These are phyloP conservation scores for Adelges cooleyi DNA, from an alignment of 1,140 invertebrate genomes.

Conservation along the genomic window DNA sequence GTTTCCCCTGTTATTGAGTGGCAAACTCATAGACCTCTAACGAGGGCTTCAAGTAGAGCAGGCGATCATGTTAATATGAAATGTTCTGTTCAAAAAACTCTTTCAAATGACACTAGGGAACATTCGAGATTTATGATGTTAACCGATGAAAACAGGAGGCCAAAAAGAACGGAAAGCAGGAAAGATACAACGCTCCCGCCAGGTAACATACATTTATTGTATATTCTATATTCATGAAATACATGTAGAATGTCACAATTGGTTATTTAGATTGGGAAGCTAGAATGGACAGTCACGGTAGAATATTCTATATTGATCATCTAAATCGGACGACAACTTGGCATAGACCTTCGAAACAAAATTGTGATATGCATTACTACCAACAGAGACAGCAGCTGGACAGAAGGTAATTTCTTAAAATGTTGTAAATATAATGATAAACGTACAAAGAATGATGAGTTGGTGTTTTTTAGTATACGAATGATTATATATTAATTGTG, in stretches of 20 bases:
- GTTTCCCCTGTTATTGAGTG: constrained; percentile 34
- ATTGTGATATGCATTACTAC: constrained; percentile 44
- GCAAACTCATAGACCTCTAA: constrained; percentile 42
- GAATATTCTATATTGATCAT: constrained; percentile 88
- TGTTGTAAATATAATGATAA: too few species aligned
- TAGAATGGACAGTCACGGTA: constrained; percentile 79
- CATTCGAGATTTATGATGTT: constrained; percentile 22
- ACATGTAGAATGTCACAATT: neutral
- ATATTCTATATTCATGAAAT: neutral
- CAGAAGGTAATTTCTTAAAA: constrained; percentile 53
- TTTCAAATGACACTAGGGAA: constrained; percentile 1
- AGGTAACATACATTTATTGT: neutral
- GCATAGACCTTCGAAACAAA: constrained; percentile 59
- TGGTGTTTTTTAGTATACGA: neutral
- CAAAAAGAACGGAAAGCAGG: constrained; percentile 15
- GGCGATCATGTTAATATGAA: constrained; percentile 58
- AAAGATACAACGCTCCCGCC: constrained; percentile 1
- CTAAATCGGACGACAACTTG: constrained; percentile 84
- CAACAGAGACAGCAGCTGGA: constrained; percentile 56
- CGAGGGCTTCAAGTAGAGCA: constrained; percentile 66
- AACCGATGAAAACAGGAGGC: constrained; percentile 13
- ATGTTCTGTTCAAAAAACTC: constrained; percentile 22
- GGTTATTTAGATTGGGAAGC: constrained; percentile 69
- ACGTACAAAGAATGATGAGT: too few species aligned
- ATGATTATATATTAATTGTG: neutral